phyloP scores from a whole-genome alignment of 2,797 vertebrate genomes.

The Picus viridis region DNA sequence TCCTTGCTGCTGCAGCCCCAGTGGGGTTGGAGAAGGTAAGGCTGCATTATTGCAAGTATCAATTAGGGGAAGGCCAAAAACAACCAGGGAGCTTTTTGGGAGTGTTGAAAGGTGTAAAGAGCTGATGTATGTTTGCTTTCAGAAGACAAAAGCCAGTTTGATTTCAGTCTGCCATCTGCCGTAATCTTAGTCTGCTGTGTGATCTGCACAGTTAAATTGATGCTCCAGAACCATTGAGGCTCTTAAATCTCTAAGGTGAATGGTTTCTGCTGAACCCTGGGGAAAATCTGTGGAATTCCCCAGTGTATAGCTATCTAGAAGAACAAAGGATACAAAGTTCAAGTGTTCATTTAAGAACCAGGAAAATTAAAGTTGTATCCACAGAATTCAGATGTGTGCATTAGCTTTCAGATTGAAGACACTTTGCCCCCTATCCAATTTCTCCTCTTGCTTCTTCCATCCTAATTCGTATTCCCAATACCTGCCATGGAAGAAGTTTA shows the following conservation, averaged over 20 bases:
- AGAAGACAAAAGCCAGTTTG: neutral
- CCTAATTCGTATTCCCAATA: neutral
- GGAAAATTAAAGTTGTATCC: fast-evolving
- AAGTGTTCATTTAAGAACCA: neutral
- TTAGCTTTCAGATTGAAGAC: neutral
- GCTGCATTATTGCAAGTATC: neutral
- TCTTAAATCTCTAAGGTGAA: neutral
- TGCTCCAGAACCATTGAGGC: neutral
- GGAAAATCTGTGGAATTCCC: neutral
- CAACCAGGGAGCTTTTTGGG: neutral
- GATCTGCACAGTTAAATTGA: neutral
- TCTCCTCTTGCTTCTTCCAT: fast-evolving
- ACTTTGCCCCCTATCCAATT: neutral
- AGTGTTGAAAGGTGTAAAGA: neutral
- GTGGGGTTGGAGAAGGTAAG: neutral
- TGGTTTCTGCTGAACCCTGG: neutral
- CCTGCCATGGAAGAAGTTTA: neutral
- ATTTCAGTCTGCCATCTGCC: neutral
- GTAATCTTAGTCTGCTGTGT: neutral
- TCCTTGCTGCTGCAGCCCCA: neutral
- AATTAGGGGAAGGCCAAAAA: neutral
- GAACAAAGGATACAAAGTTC: neutral
- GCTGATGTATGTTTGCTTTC: neutral
- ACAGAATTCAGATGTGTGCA: too few relatives aligned
- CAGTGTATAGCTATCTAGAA: neutral